Percentiles rank a stretch among this genome's conserved stretches.
phyloP scores from a whole-genome alignment of 2,888 invertebrate species.

The Athalia rosae region DNA sequence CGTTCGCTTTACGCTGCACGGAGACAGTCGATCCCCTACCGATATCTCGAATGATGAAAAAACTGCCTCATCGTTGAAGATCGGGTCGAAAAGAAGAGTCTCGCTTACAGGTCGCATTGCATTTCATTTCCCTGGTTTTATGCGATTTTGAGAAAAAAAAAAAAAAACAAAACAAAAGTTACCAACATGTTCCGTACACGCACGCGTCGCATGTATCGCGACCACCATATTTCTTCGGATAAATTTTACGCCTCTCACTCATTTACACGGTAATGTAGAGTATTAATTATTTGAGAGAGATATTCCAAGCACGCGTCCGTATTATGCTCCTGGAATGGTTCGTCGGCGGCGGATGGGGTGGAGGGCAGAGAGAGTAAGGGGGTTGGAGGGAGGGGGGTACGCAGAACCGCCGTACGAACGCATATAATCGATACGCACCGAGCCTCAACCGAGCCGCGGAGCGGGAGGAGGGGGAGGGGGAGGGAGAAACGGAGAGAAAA shows the following conservation, averaged over 20 bases:
- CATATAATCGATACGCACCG: slow-evolving; percentile 43
- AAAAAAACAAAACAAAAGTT: too few species aligned
- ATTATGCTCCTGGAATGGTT: slow-evolving; percentile 21
- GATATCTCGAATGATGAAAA: too few species aligned
- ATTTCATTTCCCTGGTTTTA: too few species aligned
- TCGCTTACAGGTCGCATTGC: too few species aligned
- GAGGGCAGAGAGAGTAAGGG: background rate
- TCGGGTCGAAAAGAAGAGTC: too few species aligned
- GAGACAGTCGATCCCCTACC: too few species aligned
- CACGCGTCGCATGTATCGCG: background rate
- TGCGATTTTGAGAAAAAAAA: too few species aligned
- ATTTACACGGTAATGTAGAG: slow-evolving; percentile 25
- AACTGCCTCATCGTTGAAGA: too few species aligned
- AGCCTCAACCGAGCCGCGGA: background rate
- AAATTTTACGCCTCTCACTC: slow-evolving; percentile 33
- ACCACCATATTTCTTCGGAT: background rate
- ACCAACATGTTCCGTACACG: background rate
- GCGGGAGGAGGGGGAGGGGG: too few species aligned
- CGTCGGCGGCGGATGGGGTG: background rate
- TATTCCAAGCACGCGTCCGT: slow-evolving; percentile 35
- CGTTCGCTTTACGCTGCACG: background rate
- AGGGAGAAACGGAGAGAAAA: background rate
- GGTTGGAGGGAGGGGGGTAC: background rate
- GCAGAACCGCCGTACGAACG: background rate
- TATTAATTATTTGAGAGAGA: slow-evolving; percentile 34